Evolutionary conservation across 2,797 vertebrate genomes (phyloP), one percentile per base, ranked within the genome.

Genomic region (Brachymystax lenok): DNA sequence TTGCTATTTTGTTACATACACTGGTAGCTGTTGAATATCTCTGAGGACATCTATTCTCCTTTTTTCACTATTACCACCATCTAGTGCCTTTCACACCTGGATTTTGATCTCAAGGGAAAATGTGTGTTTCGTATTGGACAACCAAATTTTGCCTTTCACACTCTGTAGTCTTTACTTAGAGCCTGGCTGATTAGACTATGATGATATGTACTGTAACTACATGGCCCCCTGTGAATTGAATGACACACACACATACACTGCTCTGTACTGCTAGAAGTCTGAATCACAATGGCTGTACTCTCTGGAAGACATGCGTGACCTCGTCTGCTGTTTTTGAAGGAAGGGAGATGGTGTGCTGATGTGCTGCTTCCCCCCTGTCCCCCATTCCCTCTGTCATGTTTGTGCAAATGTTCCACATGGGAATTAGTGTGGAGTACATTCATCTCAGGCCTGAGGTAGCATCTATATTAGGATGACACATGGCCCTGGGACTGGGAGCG

Each of bases 401-500:
- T 92, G 87, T 89, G 79, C 77, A 91, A 89, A 92, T 86, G 85
- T 92, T 93, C 85, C 87, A 81, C 90, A 79, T 74, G 86, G 92
- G 92, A 91, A 83, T 88, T 80, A 86, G 83, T 82, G 85, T 78
- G 0, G 21, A 83, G 52, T 88, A 56, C 91, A 89, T 87, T 92
- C 87, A 91, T 93, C 86, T 90, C 88, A 74, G 83, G 88, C 76
- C 84, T 24, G 59, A 87, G 88, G 89, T 88, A 81, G 83, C 86
- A 87, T 95, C 91, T 91, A 91, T 91, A 91, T 92, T 91, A 91
- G 90, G 91, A 91, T 92, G 88, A 94, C 91, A 92, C 92, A 93
- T 94, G 85, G 79, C 82, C 77, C 88, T 88, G 86, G 40, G 88
- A 92, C 85, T 91, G 90, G 89, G 90, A 91, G 85, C 91, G 80